A percentile compares a stretch with the other conserved stretches of the same genome.
phyloP scores from a whole-genome alignment of 92 coral and sea anemone species.

The Palythoa grandis region DNA sequence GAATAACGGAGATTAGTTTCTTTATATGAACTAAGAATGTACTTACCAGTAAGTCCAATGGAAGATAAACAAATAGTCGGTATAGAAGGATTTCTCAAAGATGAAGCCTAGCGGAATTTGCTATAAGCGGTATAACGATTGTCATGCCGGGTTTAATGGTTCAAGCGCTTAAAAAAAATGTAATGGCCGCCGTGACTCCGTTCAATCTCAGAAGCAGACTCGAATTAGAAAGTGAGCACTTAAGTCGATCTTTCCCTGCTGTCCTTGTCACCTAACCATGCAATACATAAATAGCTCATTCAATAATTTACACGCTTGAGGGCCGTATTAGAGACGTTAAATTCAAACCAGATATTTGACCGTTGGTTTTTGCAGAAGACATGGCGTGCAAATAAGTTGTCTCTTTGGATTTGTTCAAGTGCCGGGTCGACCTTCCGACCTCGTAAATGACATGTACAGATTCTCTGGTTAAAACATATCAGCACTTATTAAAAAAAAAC shows the following conservation, averaged over 20 bases:
- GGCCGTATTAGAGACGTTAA: conserved; percentile 18
- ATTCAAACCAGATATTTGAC: conserved; percentile 31
- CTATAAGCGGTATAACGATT: background rate
- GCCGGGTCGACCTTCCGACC: conserved; percentile 17
- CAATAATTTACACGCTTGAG: conserved; percentile 42
- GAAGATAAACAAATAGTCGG: background rate
- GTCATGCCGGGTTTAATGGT: background rate
- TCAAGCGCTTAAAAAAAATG: background rate
- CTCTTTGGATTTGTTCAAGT: background rate
- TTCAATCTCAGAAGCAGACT: background rate
- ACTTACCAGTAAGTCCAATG: conserved; percentile 19
- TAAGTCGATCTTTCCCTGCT: background rate
- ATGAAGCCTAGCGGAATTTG: background rate
- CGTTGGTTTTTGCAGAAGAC: conserved; percentile 21
- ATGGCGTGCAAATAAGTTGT: background rate
- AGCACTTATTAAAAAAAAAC: background rate
- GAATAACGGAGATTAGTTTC: background rate
- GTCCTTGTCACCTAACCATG: conserved; percentile 16
- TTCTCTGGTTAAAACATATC: background rate
- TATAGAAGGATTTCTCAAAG: background rate
- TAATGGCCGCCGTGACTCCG: background rate
- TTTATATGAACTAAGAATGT: background rate
- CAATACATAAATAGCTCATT: conserved; percentile 9
- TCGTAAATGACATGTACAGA: background rate
- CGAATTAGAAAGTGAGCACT: background rate